Base-by-base conservation (phyloP, 2,888 invertebrate genomes). In the Orchesellides sinensis region DNA sequence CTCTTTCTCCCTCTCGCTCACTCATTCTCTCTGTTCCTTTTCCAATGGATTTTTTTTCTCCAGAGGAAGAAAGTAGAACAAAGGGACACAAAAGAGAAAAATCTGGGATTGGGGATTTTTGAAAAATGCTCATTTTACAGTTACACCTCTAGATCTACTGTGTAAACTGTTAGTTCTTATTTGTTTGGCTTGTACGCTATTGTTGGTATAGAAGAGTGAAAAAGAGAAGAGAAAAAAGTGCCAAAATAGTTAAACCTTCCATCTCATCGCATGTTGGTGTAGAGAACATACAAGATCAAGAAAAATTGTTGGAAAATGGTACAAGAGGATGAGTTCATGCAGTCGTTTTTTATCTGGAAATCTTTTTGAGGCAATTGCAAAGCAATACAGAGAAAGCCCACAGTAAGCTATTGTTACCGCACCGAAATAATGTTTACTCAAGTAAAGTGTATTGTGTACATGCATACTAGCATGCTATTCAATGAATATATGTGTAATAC, bases 41-140 rank as follows among this genome's bases (percentile, higher is more conserved):
- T 72, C n/a, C 29, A 19, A 35, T 65, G 35, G 40, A 68, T 49
- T 54, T 35, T 66, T 45, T 32, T 59, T 63, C 52, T 69, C 35
- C 35, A 19, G 45, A 49, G 66, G 59, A 25, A 27, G 66, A 47
- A 47, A 45, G 56, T 29, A 25, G 49, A 68, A 54, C 29, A 54
- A 69, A 29, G 54, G 35, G 35, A 69, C 54, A 35, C 23, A 69
- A 52, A 69, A 69, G 54, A 69, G 32, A 54, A 45, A 61, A 45
- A 17, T 40, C 75, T 45, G 66, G 65, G 65, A 65, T 56, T 66
- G 52, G 49, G 78, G 17, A 69, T 78, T 47, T 63, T 79, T 79
- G 79, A 79, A 79, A 79, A 78, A 79, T 79, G 70, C 45, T 72
- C 69, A 78, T 69, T 79, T 74, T 70, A 70, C 70, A 79, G 70